Evolutionary conservation across 2,113 vertebrate species (phyloP).

Genomic region (Mugil cephalus): DNA sequence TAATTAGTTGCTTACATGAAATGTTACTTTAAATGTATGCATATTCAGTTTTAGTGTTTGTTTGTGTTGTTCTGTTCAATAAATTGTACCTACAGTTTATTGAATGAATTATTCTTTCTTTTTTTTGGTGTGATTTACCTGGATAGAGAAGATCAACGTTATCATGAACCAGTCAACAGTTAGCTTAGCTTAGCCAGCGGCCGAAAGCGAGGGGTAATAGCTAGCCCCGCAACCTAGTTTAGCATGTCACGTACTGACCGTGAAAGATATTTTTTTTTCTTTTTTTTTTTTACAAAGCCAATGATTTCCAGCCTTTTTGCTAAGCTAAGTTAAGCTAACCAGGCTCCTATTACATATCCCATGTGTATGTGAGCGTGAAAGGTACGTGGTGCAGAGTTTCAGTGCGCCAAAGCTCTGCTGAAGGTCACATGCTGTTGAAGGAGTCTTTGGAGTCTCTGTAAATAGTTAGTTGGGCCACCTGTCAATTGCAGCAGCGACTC

Average conservation of each 20-base stretch:
- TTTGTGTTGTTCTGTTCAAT: conserved; percentile 1
- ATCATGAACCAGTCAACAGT: not conserved
- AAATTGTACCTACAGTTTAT: conserved; percentile 1
- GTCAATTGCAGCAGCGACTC: conserved; percentile 48
- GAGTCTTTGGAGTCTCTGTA: conserved; percentile 79
- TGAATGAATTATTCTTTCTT: not conserved
- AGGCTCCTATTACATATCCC: too few species aligned
- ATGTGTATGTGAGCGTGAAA: conserved; percentile 19
- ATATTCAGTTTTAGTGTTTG: too few species aligned
- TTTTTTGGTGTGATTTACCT: too few species aligned
- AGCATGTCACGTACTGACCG: not conserved
- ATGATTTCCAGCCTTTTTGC: too few species aligned
- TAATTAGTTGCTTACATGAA: not conserved
- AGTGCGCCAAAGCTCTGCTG: conserved; percentile 50
- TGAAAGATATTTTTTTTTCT: too few species aligned
- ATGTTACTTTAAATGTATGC: not conserved
- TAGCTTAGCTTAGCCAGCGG: conserved; percentile 3
- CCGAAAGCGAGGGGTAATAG: not conserved
- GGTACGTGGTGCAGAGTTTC: conserved; percentile 65
- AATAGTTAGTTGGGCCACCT: conserved; percentile 77
- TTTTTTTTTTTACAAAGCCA: too few species aligned
- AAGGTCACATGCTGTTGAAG: conserved; percentile 81
- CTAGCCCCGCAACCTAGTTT: not conserved
- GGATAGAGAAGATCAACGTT: not conserved
- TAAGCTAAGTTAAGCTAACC: too few species aligned